Evolutionary conservation across 2,797 vertebrate genomes (phyloP), one percentile per base, ranked within the genome.

Genomic region (Petrocephalus sullivani): DNA sequence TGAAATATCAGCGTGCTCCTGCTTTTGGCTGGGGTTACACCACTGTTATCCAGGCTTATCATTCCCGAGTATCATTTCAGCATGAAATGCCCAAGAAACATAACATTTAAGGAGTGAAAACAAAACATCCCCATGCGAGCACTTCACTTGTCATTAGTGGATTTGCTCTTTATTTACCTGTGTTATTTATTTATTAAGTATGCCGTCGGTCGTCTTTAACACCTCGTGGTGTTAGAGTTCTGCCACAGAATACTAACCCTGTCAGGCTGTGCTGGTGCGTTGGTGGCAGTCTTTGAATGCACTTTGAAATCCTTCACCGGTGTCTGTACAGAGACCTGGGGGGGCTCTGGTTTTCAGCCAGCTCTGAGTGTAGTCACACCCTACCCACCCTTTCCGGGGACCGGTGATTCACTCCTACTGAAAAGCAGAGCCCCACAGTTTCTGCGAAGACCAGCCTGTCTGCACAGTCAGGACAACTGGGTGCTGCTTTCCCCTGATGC

Each of bases 251-350:
- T 83, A 49, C 81, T 53, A n/a, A 83, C 23, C 4, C 51, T 23
- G 49, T 67, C n/a, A 33, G 58, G 37, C n/a, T 19, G 23, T 54
- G 16, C 9, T 78, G 81, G 46, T n/a, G 46, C 8, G 28, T 82
- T 49, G 78, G 33, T 16, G 78, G 23, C 78, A 41, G 19, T 60
- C 37, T n/a, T 33, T 33, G 49, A 33, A 78, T 54, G 87, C 56
- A 88, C 87, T 88, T 88, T 83, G 12, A 58, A 88, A 61, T 58
- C 54, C 56, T 53, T 41, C 41, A 53, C 19, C 49, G 1, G 10
- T 56, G 51, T 23, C 83, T 33, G 21, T 85, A 28, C 23, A 28
- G 9, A 85, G 23, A n/a, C 23, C 49, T 85, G 83, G 53, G 14
- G 64, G 61, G 61, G 10, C 23, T 33, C 64, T 67, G 28, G 28